A percentile compares a stretch with the other conserved stretches of the same genome.
These are phyloP conservation scores for Acarapis woodi DNA, from an alignment of 1,140 invertebrate species.

Conservation along the genomic window DNA sequence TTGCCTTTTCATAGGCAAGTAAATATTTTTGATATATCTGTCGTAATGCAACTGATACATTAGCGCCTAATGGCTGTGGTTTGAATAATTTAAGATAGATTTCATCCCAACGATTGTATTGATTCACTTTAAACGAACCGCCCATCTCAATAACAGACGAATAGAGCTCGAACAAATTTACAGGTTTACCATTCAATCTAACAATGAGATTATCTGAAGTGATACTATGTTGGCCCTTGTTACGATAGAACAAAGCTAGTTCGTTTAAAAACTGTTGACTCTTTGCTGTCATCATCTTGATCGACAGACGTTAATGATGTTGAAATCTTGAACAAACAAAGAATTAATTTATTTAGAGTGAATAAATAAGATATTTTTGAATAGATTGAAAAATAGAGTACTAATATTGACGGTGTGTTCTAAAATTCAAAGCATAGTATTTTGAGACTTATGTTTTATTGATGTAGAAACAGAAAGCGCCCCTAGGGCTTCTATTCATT, in stretches of 20 bases:
- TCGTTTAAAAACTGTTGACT: constrained; percentile 1
- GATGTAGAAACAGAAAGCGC: too few relatives aligned
- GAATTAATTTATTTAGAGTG: too few relatives aligned
- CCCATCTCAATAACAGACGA: constrained; percentile 7
- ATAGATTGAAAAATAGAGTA: too few relatives aligned
- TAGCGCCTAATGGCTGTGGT: constrained; percentile 3
- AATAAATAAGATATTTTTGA: too few relatives aligned
- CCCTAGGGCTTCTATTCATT: too few relatives aligned
- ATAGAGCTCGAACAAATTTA: constrained; percentile 7
- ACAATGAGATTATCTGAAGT: constrained; percentile 5
- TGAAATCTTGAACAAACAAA: too few relatives aligned
- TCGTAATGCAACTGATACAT: constrained; percentile 8
- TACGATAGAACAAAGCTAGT: not conserved
- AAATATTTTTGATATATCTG: constrained; percentile 8
- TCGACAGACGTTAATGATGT: too few relatives aligned
- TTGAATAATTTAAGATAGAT: constrained; percentile 7
- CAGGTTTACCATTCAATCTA: constrained; percentile 7
- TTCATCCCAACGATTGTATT: constrained; percentile 8
- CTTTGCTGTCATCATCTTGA: not conserved
- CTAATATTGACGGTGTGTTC: too few relatives aligned
- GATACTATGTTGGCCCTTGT: not conserved
- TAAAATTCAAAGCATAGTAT: too few relatives aligned
- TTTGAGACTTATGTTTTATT: too few relatives aligned
- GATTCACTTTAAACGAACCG: constrained; percentile 9
- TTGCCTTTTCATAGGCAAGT: constrained; percentile 6